These are phyloP conservation scores for Cotesia typhae DNA, from an alignment of 1,140 invertebrate species.

Conservation along the genomic window DNA sequence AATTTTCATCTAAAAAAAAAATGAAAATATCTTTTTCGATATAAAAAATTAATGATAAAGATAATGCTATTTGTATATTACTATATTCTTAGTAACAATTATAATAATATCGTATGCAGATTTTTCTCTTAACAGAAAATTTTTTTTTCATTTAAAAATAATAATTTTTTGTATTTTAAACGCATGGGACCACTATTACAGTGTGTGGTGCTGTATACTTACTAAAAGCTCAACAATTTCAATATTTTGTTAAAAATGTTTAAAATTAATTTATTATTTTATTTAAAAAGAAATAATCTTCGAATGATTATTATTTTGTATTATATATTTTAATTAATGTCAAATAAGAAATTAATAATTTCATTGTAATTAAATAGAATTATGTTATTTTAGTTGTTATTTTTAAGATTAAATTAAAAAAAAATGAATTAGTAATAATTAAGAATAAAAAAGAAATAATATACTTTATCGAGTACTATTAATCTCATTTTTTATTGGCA, in stretches of 20 bases:
- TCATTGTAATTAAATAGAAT: neutral
- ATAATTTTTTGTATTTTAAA: too few species aligned
- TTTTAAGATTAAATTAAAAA: too few species aligned
- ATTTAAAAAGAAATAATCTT: neutral
- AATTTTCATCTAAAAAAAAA: neutral
- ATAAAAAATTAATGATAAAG: neutral
- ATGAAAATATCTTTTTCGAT: neutral
- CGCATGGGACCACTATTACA: neutral
- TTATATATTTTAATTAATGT: conserved; percentile 6
- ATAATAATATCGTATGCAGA: too few species aligned
- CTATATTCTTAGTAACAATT: too few species aligned
- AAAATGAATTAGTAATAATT: too few species aligned
- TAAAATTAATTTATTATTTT: too few species aligned
- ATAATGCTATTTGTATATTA: too few species aligned
- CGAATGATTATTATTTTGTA: conserved; percentile 13
- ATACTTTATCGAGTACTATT: too few species aligned
- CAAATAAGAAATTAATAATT: neutral
- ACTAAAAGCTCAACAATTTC: neutral
- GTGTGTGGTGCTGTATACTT: neutral
- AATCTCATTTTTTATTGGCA: too few species aligned
- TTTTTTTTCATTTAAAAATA: neutral
- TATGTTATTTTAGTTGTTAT: neutral
- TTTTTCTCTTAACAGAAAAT: neutral
- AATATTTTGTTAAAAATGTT: neutral
- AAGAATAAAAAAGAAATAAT: too few species aligned